Evolutionary conservation across 2,888 invertebrate genomes (phyloP).

Genomic region (Blomia tropicalis): DNA sequence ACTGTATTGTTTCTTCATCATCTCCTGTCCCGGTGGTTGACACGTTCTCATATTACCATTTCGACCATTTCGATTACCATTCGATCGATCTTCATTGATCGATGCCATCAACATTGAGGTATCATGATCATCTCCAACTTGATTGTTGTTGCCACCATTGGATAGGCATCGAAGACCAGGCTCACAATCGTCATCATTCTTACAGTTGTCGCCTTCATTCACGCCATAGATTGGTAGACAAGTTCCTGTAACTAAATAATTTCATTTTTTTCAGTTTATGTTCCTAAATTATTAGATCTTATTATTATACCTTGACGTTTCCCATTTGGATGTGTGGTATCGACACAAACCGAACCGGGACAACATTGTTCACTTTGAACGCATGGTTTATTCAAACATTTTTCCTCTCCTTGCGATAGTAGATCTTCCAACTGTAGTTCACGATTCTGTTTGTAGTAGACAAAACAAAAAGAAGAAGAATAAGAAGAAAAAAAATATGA

Average conservation of each 20-base stretch:
- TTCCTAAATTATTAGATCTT: not conserved
- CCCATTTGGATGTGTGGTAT: conserved; percentile 29
- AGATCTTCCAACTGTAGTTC: conserved; percentile 35
- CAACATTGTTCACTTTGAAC: conserved; percentile 66
- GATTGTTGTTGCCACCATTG: not conserved
- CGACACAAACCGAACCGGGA: conserved; percentile 58
- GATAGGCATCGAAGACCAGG: conserved; percentile 55
- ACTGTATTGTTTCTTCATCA: conserved; percentile 23
- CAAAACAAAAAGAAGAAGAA: too few species aligned
- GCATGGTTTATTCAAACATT: conserved; percentile 59
- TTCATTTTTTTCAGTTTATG: not conserved
- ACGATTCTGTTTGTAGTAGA: not conserved
- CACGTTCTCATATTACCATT: not conserved
- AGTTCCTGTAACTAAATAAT: conserved; percentile 39
- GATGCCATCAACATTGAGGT: not conserved
- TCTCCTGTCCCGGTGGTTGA: conserved; percentile 13
- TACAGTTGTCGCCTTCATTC: conserved; percentile 64
- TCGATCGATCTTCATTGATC: not conserved
- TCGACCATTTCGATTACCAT: not conserved
- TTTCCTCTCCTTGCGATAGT: conserved; percentile 43
- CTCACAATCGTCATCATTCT: conserved; percentile 66
- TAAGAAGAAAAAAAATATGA: not conserved
- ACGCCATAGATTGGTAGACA: conserved; percentile 54
- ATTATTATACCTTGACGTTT: not conserved
- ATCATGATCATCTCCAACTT: not conserved